Evolutionary conservation across 2,888 invertebrate species (phyloP), one percentile per base, ranked within the genome.

Genomic region (Agrochola circellaris): DNA sequence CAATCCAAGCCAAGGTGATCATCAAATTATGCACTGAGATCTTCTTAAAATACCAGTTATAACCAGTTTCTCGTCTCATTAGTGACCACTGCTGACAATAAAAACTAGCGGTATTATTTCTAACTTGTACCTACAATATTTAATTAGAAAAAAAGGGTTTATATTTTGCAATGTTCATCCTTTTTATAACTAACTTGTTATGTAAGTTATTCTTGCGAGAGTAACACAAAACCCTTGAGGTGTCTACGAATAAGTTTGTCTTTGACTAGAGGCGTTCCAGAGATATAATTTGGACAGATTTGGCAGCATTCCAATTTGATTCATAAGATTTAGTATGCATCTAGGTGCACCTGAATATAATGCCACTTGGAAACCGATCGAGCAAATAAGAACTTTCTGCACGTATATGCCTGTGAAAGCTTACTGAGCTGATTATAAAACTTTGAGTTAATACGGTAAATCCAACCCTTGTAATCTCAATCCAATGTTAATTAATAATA

Each of bases 261-360:
- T 71, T 77, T 77, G 77, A 82, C 71, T 77, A 62, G 70, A 81
- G 68, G 68, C 82, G 82, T 81, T 81, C 61, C 66, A 82, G 77
- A 77, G 82, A 82, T 81, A 77, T 82, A 81, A 81, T 81, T 81
- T 82, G 80, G 77, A 77, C 61, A 82, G 80, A 81, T 81, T 81
- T 81, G 80, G 80, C 80, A 71, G 66, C 30, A 62, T 30, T 81
- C 82, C 82, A 81, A 82, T 81, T 82, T 81, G 82, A 81, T 81
- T 81, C 80, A 77, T 82, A 81, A 77, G 80, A 81, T 82, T 81
- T 82, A 81, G 80, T 81, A 81, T 81, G 80, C 80, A 81, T 78
- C 79, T 79, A 58, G 79, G 68, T 75, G 81, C 79, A 79, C 80
- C 80, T 81, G 82, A 82, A 71, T 77, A 67, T 82, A 82, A 82